Evolutionary conservation across 1,140 invertebrate species (phyloP), one percentile per base, ranked within the genome.

Genomic region (Drosophila cardini): DNA sequence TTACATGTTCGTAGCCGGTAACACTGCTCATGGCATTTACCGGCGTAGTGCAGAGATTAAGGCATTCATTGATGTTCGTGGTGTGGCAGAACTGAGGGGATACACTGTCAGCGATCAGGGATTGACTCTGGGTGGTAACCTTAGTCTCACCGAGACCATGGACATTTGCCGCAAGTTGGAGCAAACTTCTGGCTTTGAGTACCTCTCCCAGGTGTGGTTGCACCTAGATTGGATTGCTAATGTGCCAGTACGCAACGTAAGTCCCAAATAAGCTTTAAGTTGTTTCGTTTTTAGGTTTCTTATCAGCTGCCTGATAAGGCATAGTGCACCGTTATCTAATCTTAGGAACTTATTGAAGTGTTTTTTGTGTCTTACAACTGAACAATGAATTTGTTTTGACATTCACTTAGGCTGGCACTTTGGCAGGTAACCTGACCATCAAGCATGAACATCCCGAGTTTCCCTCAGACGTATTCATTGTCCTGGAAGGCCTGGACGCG

Each of bases 401-500:
- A 68, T 74, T 83, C 60, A 56, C 48, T 18, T 63, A 92, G 91
- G 80, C 95, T 63, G 96, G 95, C 70, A 95, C 95, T 9, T 91
- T 97, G 73, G 96, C 96, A 42, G 96, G 96, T 48, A 97, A 97
- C 80, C 91, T 97, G 55, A 95, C 95, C 93, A 94, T 97, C 73
- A 97, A 97, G 92, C 94, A 97, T 76, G 76, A 91, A 7, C 93
- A 95, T 69, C 93, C 92, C 4, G 94, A 95, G 72, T 97, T 97
- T 90, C 95, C 95, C 8, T 97, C 96, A 0, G 96, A 97, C 90
- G 85, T 97, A 7, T 97, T 96, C 85, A 87, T 96, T 15, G 93
- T 96, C 6, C 91, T 97, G 38, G 95, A 95, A 92, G 95, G 95
- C 6, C 93, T 95, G 45, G 94, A 94, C 71, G 95, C 95, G 7